A percentile compares a stretch with the other conserved stretches of the same genome.
These are phyloP conservation scores for Dolichotis patagonum DNA, from an alignment of 2,113 vertebrate species.

Conservation along the genomic window DNA sequence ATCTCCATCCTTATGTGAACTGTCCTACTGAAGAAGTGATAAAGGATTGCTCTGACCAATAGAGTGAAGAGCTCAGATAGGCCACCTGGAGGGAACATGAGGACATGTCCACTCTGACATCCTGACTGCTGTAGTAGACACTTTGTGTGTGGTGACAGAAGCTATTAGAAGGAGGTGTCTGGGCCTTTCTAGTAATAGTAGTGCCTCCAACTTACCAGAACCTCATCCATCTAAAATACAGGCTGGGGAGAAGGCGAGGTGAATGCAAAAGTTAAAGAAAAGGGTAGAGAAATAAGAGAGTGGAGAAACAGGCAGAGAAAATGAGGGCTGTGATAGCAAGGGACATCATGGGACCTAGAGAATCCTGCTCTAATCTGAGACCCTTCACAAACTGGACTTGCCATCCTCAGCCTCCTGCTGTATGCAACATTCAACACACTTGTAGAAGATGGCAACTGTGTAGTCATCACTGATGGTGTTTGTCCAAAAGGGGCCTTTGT, in stretches of 20 bases:
- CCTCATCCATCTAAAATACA: not conserved
- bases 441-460: accelerated
- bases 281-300: too few species aligned
- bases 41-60: not conserved
- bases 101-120: accelerated
- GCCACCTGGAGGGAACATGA: accelerated
- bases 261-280: too few species aligned
- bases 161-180: not conserved
- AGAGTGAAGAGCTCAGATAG: accelerated
- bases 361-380: not conserved
- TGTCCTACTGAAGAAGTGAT: accelerated
- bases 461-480: not conserved
- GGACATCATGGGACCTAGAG: not conserved
- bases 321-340: accelerated
- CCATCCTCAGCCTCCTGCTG: not conserved
- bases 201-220: not conserved
- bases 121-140: not conserved
- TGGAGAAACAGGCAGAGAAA: not conserved
- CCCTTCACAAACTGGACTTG: not conserved
- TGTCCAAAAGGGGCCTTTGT: not conserved
- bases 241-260: not conserved
- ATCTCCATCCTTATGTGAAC: not conserved
- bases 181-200: not conserved
- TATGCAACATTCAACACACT: not conserved
- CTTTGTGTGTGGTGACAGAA: not conserved